phyloP scores from a whole-genome alignment of 2,797 vertebrate genomes.

The Enteromius trimaculatus region DNA sequence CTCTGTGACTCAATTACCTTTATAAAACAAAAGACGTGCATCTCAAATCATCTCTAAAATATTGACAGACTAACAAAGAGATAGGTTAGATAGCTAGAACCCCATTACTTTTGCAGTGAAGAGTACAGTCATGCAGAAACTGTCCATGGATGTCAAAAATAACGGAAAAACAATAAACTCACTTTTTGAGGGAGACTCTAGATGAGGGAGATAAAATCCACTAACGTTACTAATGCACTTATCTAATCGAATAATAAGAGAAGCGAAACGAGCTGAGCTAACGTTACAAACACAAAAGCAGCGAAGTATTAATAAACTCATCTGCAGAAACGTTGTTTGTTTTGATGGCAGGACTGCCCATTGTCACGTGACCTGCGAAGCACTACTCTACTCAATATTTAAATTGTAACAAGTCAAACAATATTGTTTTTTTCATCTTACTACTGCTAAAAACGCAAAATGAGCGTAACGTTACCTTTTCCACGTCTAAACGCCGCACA shows the following conservation, averaged over 20 bases:
- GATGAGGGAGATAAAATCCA: neutral
- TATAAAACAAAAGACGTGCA: neutral
- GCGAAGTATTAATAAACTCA: neutral
- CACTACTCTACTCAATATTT: neutral
- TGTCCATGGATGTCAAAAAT: neutral
- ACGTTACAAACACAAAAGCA: neutral
- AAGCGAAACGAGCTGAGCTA: neutral
- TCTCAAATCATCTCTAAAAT: neutral
- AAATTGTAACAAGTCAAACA: neutral
- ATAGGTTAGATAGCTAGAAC: neutral
- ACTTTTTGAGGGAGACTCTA: slow-evolving; percentile 7
- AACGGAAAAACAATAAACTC: neutral
- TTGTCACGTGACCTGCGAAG: slow-evolving; percentile 13
- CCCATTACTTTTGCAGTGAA: neutral
- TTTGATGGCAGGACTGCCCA: slow-evolving; percentile 25
- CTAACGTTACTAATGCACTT: neutral
- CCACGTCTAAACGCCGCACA: neutral
- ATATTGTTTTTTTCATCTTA: neutral
- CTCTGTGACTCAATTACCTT: neutral
- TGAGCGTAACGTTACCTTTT: neutral
- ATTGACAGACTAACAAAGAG: neutral
- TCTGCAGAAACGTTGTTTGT: slow-evolving; percentile 12
- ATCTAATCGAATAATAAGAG: neutral
- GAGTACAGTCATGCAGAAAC: neutral
- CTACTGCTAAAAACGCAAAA: neutral